Evolutionary conservation across 2,797 vertebrate species (phyloP).

Genomic region (Tinamus major): DNA sequence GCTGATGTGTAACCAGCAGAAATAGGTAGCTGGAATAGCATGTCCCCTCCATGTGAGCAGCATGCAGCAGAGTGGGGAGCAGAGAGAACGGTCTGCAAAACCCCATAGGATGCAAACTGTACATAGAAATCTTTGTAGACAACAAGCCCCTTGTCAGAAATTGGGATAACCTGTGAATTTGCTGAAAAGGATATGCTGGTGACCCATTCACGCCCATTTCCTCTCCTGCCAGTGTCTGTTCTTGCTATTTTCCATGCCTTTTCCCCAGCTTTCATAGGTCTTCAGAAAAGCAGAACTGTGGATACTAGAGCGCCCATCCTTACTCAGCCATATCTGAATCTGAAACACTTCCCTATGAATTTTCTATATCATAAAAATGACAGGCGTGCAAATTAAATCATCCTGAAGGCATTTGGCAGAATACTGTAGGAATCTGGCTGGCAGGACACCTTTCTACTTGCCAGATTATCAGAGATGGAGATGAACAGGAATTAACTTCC

Average conservation of each 20-base stretch:
- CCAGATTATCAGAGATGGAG: neutral
- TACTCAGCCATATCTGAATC: neutral
- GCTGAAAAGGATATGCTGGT: accelerated
- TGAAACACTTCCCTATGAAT: neutral
- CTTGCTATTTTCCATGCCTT: neutral
- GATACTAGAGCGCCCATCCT: neutral
- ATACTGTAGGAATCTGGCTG: neutral
- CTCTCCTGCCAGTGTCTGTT: accelerated
- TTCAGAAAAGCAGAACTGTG: neutral
- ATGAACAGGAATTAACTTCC: neutral
- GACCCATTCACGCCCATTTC: neutral
- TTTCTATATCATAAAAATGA: neutral
- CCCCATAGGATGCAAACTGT: neutral
- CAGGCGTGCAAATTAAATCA: neutral
- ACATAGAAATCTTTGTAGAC: neutral
- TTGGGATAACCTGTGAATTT: neutral
- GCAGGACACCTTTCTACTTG: neutral
- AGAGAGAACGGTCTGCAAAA: neutral
- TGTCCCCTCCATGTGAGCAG: accelerated
- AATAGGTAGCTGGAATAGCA: neutral
- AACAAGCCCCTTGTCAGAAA: neutral
- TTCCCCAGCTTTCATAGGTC: neutral
- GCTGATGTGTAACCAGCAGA: neutral
- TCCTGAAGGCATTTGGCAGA: neutral
- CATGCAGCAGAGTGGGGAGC: neutral